These are phyloP conservation scores for Phaonia tiefii DNA, from an alignment of 2,888 invertebrate genomes.

Conservation along the genomic window DNA sequence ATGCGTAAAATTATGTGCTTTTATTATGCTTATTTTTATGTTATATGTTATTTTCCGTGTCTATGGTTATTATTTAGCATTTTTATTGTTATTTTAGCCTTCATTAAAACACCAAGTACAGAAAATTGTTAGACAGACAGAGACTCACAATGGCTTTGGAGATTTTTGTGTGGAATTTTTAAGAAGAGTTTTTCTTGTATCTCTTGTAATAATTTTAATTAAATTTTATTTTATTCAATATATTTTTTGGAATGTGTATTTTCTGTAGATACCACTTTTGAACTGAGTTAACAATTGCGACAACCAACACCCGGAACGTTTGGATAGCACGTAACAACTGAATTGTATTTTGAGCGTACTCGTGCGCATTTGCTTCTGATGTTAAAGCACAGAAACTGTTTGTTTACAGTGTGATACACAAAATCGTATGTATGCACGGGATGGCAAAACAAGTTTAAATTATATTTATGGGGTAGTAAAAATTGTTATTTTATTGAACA, in stretches of 20 bases:
- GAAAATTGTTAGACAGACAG: not conserved
- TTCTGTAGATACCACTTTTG: conserved; percentile 19
- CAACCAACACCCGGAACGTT: conserved; percentile 69
- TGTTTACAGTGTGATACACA: conserved; percentile 12
- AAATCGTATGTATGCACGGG: too few relatives aligned
- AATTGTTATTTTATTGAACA: too few relatives aligned
- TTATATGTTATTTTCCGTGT: not conserved
- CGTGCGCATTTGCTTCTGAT: conserved; percentile 61
- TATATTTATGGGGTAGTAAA: too few relatives aligned
- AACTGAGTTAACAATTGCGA: conserved; percentile 55
- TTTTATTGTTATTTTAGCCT: conserved; percentile 21
- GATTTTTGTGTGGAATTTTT: conserved; percentile 30
- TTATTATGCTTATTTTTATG: conserved; percentile 28
- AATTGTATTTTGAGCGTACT: conserved; percentile 65
- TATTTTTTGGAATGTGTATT: conserved; percentile 13
- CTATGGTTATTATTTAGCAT: conserved; percentile 15
- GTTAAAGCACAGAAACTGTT: conserved; percentile 19
- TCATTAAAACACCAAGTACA: too few relatives aligned
- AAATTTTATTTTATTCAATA: conserved; percentile 23
- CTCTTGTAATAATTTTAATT: conserved; percentile 29
- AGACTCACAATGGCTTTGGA: conserved; percentile 48
- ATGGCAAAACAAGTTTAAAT: too few relatives aligned
- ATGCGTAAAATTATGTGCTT: conserved; percentile 50
- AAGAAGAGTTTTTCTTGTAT: conserved; percentile 16
- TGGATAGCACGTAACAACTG: conserved; percentile 69